Evolutionary conservation across 1,140 invertebrate species (phyloP).

Genomic region (Drosophila kohkoa): DNA sequence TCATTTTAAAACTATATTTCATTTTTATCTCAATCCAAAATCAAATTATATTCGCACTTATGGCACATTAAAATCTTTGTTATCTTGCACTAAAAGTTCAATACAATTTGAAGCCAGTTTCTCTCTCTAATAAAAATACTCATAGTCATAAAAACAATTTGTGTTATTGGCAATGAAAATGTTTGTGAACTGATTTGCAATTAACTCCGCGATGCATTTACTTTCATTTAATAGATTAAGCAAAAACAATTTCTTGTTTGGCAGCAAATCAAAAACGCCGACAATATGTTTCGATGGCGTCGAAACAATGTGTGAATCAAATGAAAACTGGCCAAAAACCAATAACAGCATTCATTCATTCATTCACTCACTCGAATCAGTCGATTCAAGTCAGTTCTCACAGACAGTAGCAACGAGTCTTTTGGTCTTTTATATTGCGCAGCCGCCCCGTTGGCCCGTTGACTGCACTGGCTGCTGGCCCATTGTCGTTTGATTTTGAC

Average conservation of each 20-base stretch:
- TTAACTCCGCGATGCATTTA: constrained; percentile 23
- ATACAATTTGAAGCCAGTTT: background rate
- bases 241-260: constrained; percentile 35
- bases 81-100: too few relatives aligned
- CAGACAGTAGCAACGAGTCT: constrained; percentile 8
- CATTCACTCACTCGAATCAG: constrained; percentile 38
- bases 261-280: constrained; percentile 61
- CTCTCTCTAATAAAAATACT: background rate
- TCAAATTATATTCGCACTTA: too few relatives aligned
- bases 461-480: background rate
- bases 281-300: constrained; percentile 9
- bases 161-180: constrained; percentile 31
- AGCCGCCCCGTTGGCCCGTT: constrained; percentile 10
- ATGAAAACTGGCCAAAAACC: constrained; percentile 41
- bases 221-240: constrained; percentile 67
- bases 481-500: background rate
- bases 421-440: constrained; percentile 19
- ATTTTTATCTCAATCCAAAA: too few relatives aligned
- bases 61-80: too few relatives aligned
- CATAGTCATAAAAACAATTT: background rate
- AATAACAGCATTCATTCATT: constrained; percentile 51
- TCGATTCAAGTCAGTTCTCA: constrained; percentile 7
- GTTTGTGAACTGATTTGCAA: constrained; percentile 18
- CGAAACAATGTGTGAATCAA: constrained; percentile 34
- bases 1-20: background rate